These are phyloP conservation scores for Clistopyga incitator DNA, from an alignment of 2,888 invertebrate genomes.

Conservation along the genomic window DNA sequence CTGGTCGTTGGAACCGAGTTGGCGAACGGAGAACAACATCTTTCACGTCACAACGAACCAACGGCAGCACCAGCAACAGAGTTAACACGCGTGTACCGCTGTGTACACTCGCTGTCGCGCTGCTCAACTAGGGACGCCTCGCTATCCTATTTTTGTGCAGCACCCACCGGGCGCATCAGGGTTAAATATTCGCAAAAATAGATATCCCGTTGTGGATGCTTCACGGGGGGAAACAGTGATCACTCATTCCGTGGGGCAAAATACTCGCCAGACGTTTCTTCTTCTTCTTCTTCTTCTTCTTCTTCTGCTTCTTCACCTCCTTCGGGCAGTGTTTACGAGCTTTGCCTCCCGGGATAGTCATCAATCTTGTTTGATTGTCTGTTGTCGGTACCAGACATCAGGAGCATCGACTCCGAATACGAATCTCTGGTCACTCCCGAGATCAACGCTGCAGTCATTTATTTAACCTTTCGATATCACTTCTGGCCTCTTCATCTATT, in stretches of 20 bases:
- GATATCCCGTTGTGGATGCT: conserved; percentile 46
- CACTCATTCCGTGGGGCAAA: conserved; percentile 64
- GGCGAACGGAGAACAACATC: conserved; percentile 35
- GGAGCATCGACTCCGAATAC: conserved; percentile 50
- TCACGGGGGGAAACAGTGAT: conserved; percentile 40
- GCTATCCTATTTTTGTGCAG: conserved; percentile 68
- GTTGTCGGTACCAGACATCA: conserved; percentile 27
- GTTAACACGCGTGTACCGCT: conserved; percentile 49
- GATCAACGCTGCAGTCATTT: conserved; percentile 50
- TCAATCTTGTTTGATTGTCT: conserved; percentile 56
- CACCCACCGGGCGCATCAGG: conserved; percentile 67
- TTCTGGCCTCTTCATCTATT: not conserved
- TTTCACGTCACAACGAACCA: conserved; percentile 46
- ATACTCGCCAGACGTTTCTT: conserved; percentile 56
- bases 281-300: conserved; percentile 8
- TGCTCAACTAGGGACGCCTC: conserved; percentile 36
- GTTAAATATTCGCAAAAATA: conserved; percentile 70
- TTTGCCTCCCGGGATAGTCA: conserved; percentile 32
- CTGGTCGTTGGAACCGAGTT: conserved; percentile 22
- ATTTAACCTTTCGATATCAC: not conserved
- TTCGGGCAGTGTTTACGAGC: conserved; percentile 52
- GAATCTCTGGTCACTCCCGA: conserved; percentile 20
- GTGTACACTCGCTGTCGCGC: conserved; percentile 26
- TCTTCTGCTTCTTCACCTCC: not conserved
- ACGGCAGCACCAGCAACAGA: conserved; percentile 37